Evolutionary conservation across 1,140 invertebrate species (phyloP), one percentile per base, ranked within the genome.

Genomic region (Proales similis): DNA sequence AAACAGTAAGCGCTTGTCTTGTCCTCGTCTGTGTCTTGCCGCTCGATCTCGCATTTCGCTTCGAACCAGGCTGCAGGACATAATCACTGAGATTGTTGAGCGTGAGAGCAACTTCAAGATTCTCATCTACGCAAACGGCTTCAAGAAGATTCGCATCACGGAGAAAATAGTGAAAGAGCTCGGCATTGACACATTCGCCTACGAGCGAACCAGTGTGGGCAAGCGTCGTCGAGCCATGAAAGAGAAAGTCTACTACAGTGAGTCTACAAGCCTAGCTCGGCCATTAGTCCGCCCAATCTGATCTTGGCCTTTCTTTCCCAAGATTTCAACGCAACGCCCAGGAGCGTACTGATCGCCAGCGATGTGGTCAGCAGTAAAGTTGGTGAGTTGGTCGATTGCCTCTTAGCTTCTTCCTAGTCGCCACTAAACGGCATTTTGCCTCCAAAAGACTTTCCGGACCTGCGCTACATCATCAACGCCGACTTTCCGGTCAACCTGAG

Each of bases 91-190:
- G 32, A 57, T 57, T 11, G 51, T 29, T 14, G 36, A 57, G 27
- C 19, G 30, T 12, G 51, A 57, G 19, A 57, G 29, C 39, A 57
- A 57, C 20, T 57, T 57, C 20, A 57, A 57, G 30, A 57, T 57
- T 26, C 32, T 57, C 17, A 30, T 57, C 33, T 57, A 57, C 26
- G 51, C 51, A 5, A 57, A 57, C 45, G 51, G 51, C 0, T 57
- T 57, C 4, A 57, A 57, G 32, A 57, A 57, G 26, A 57, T 57
- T 9, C 26, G 51, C 24, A 57, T 57, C 11, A 57, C 51, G 1
- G 51, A 57, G 38, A 57, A 57, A 42, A 57, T 57, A 42, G 29
- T 57, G n/a, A 57, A 57, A 27, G 51, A 57, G 51, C 36, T 57
- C 9, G 45, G 32, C 20, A 57, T 57, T 57, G 51, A 57, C 19